These are phyloP conservation scores for Mohoua ochrocephala DNA, from an alignment of 2,113 vertebrate genomes.

Conservation along the genomic window DNA sequence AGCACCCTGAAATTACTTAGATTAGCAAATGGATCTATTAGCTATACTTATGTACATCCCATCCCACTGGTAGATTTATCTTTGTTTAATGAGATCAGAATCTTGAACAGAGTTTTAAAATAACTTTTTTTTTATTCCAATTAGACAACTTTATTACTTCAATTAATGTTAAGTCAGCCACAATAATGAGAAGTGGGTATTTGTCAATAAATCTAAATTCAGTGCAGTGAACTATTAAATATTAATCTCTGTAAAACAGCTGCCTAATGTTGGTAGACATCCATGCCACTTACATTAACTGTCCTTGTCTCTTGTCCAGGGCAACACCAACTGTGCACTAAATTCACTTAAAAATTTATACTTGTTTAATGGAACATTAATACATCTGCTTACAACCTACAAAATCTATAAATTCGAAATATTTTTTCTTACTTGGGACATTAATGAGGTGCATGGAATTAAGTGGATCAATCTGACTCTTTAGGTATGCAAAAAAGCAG, in stretches of 20 bases:
- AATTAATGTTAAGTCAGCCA: background rate
- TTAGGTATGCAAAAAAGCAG: background rate
- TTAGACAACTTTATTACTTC: background rate
- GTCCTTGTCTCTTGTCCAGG: background rate
- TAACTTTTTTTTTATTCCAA: rapidly evolving
- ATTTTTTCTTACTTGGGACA: background rate
- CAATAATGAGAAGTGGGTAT: background rate
- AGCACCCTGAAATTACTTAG: background rate
- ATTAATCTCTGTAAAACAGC: background rate
- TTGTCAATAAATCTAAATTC: background rate
- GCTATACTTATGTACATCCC: background rate
- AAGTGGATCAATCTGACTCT: background rate
- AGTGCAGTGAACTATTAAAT: background rate
- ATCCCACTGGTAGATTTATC: background rate
- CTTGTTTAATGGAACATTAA: background rate
- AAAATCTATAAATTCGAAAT: background rate
- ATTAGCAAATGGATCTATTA: background rate
- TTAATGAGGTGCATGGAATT: background rate
- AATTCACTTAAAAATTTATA: background rate
- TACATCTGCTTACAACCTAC: background rate
- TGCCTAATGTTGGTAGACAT: background rate
- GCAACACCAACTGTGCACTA: background rate
- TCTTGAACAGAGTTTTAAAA: background rate
- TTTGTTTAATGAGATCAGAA: background rate
- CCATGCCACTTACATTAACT: background rate